phyloP scores from a whole-genome alignment of 2,888 invertebrate species.

The Bombylius major region DNA sequence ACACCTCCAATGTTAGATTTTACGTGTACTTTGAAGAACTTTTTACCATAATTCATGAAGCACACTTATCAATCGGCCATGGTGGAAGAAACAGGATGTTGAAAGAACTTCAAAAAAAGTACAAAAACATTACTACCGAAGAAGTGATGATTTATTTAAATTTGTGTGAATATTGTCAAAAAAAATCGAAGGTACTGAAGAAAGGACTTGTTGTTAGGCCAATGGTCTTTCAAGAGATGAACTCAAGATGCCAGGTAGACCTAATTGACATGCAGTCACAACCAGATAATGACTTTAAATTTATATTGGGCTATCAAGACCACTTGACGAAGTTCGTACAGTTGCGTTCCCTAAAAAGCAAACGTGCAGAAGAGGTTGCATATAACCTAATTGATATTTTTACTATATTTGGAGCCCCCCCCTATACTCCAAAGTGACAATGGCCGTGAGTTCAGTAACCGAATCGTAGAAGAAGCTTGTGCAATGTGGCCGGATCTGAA shows the following conservation, averaged over 20 bases:
- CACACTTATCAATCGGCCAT: neutral
- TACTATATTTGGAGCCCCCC: too few species aligned
- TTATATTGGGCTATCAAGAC: neutral
- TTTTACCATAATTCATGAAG: neutral
- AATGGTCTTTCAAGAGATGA: neutral
- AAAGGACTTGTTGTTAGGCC: neutral
- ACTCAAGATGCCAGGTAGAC: neutral
- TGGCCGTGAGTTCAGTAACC: too few species aligned
- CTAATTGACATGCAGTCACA: too few species aligned
- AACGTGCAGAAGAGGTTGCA: too few species aligned
- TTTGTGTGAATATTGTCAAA: neutral
- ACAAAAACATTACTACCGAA: neutral
- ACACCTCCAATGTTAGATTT: neutral
- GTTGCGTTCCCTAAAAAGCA: too few species aligned
- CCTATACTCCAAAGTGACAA: too few species aligned
- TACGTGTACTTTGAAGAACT: neutral
- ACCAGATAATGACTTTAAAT: too few species aligned
- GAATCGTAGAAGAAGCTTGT: too few species aligned
- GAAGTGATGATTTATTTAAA: neutral
- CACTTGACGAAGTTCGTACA: conserved; percentile 1
- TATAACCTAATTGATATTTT: too few species aligned
- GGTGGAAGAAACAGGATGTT: neutral
- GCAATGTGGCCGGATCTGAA: too few species aligned
- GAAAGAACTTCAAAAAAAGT: neutral
- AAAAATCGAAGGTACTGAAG: neutral